Percentiles rank a stretch among this genome's conserved stretches.
These are phyloP conservation scores for Drosophila melanosoma DNA, from an alignment of 2,888 invertebrate genomes.

Conservation along the genomic window DNA sequence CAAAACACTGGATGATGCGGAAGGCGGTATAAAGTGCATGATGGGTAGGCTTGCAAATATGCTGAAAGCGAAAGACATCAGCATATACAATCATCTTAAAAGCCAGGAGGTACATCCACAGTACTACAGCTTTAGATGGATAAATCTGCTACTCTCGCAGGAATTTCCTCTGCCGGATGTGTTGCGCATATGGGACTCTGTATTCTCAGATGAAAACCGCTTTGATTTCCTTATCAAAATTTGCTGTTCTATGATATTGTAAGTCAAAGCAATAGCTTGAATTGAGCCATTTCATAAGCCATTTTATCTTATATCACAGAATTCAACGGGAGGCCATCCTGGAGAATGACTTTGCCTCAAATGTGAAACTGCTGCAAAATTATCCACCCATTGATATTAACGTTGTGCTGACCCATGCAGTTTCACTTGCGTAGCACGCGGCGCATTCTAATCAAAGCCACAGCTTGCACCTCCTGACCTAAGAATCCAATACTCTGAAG, in stretches of 20 bases:
- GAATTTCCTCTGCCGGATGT: conserved; percentile 99
- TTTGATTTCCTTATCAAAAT: conserved; percentile 96
- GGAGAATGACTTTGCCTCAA: conserved; percentile 95
- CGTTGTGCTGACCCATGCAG: conserved; percentile 92
- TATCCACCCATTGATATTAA: conserved; percentile 96
- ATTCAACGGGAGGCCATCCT: conserved; percentile 93
- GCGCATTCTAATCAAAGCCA: conserved; percentile 30
- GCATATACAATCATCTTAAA: conserved; percentile 91
- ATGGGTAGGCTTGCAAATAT: conserved; percentile 93
- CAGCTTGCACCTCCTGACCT: conserved; percentile 39
- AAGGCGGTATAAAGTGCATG: conserved; percentile 95
- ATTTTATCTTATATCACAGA: conserved; percentile 85
- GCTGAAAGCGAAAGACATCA: conserved; percentile 91
- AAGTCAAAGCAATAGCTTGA: conserved; percentile 83
- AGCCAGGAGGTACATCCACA: conserved; percentile 96
- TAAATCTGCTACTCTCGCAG: conserved; percentile 97
- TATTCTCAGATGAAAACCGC: conserved; percentile 95
- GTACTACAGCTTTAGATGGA: conserved; percentile 98
- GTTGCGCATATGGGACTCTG: conserved; percentile 97
- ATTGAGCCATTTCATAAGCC: background rate
- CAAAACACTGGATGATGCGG: conserved; percentile 96
- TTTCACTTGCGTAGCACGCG: conserved; percentile 73
- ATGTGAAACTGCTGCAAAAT: conserved; percentile 97
- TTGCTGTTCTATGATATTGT: conserved; percentile 99
- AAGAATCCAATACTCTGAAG: conserved; percentile 37